Conservation (phyloP, 2,888 invertebrate genomes). For the Lasioglossum villosulum region DNA sequence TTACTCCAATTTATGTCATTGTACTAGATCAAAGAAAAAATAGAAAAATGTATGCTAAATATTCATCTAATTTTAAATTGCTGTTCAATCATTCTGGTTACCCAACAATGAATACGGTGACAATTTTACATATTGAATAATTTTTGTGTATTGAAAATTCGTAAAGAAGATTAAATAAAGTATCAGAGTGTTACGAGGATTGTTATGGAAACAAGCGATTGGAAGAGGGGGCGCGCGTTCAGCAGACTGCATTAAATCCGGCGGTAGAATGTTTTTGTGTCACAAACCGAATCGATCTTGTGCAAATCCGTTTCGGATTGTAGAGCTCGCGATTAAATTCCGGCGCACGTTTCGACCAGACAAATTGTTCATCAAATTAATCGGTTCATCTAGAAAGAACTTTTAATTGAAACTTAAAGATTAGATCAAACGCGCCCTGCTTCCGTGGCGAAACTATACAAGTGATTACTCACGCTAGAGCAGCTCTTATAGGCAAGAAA, state of each 20-base stretch:
- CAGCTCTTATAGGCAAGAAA: too few species aligned
- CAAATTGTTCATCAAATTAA: constrained; percentile 12
- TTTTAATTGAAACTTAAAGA: not conserved
- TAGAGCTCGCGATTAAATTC: not conserved
- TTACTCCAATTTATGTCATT: not conserved
- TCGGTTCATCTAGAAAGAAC: not conserved
- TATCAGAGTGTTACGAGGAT: too few species aligned
- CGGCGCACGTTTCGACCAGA: not conserved
- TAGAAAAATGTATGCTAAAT: not conserved
- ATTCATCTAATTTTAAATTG: not conserved
- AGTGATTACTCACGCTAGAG: too few species aligned
- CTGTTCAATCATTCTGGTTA: too few species aligned
- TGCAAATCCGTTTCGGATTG: not conserved
- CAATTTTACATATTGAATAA: too few species aligned
- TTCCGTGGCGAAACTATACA: not conserved
- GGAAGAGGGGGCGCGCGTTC: not conserved
- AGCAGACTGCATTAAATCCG: not conserved
- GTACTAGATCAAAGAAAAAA: too few species aligned
- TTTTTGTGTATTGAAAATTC: too few species aligned
- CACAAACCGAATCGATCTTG: constrained; percentile 1
- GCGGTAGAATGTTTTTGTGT: not conserved
- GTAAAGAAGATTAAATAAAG: too few species aligned
- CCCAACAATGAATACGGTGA: too few species aligned
- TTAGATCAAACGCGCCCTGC: not conserved
- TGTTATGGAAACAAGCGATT: too few species aligned